A percentile compares a stretch with the other conserved stretches of the same genome.
phyloP scores from a whole-genome alignment of 2,113 vertebrate species.

The Hypomesus transpacificus region DNA sequence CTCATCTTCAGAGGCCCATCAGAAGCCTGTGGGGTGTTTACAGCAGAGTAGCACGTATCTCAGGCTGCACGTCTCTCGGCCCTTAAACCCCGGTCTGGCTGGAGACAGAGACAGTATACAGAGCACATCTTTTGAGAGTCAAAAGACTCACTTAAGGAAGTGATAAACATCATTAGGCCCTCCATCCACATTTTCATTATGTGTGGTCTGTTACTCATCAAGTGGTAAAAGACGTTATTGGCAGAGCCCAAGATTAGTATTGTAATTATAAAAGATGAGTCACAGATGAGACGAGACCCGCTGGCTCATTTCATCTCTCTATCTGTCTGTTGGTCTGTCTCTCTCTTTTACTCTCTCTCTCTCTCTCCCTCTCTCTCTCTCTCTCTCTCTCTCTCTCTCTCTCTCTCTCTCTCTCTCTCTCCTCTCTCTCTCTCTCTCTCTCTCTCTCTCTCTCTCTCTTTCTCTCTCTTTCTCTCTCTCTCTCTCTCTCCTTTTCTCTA shows the following conservation, averaged over 20 bases:
- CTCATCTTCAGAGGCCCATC: too few species aligned
- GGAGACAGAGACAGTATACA: neutral
- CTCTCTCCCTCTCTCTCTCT: neutral
- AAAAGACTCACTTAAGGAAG: conserved; percentile 47
- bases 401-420: neutral
- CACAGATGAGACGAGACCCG: neutral
- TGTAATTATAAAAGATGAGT: conserved; percentile 38
- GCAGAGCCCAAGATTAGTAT: conserved; percentile 50
- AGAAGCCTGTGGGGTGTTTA: too few species aligned
- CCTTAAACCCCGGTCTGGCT: too few species aligned
- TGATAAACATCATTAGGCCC: conserved; percentile 60
- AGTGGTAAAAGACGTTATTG: conserved; percentile 41
- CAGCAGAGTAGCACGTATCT: too few species aligned
- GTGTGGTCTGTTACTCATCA: conserved; percentile 41
- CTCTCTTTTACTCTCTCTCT: accelerated
- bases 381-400: neutral
- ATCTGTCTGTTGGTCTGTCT: neutral
- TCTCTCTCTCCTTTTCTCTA: neutral
- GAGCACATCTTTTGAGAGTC: conserved; percentile 39
- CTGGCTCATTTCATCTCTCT: neutral
- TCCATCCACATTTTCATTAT: conserved; percentile 47
- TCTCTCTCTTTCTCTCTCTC: neutral
- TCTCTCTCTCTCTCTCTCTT: too few species aligned
- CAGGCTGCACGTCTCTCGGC: too few species aligned
- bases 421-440: neutral